A percentile compares a stretch with the other conserved stretches of the same genome.
Evolutionary conservation across 2,113 vertebrate species (phyloP).

Genomic region (Platichthys stellatus): DNA sequence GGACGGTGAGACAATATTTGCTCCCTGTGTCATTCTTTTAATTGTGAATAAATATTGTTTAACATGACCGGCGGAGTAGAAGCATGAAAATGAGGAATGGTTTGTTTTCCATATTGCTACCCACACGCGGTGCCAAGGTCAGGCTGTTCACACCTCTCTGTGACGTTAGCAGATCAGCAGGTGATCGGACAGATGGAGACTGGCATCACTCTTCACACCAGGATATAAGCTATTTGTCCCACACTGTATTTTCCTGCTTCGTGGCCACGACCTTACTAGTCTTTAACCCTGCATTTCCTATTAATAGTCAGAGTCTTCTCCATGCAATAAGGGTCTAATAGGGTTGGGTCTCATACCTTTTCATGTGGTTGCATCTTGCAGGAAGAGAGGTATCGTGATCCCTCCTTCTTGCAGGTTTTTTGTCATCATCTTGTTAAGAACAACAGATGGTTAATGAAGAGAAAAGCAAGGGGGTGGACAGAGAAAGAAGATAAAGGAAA

Average conservation of each 20-base stretch:
- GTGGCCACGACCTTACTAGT: not conserved
- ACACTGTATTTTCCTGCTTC: not conserved
- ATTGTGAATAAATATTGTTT: not conserved
- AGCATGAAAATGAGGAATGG: not conserved
- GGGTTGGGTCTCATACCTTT: too few relatives aligned
- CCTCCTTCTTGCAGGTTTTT: not conserved
- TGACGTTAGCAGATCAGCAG: slow-evolving; percentile 61
- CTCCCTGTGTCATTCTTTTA: not conserved
- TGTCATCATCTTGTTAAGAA: not conserved
- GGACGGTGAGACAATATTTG: too few relatives aligned
- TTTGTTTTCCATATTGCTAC: not conserved
- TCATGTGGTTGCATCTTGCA: too few relatives aligned
- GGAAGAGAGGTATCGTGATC: too few relatives aligned
- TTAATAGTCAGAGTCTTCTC: too few relatives aligned
- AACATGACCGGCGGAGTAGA: not conserved
- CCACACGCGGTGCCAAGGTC: slow-evolving; percentile 48
- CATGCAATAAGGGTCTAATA: too few relatives aligned
- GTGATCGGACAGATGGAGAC: slow-evolving; percentile 60
- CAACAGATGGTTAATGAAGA: slow-evolving; percentile 7
- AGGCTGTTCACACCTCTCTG: slow-evolving; percentile 54
- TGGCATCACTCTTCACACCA: slow-evolving; percentile 50
- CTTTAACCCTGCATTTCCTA: not conserved
- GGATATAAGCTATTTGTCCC: slow-evolving; percentile 54
- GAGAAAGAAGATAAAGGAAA: not conserved
- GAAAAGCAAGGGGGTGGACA: not conserved